Evolutionary conservation across 2,888 invertebrate species (phyloP).

Genomic region (Stomorhina lunata): DNA sequence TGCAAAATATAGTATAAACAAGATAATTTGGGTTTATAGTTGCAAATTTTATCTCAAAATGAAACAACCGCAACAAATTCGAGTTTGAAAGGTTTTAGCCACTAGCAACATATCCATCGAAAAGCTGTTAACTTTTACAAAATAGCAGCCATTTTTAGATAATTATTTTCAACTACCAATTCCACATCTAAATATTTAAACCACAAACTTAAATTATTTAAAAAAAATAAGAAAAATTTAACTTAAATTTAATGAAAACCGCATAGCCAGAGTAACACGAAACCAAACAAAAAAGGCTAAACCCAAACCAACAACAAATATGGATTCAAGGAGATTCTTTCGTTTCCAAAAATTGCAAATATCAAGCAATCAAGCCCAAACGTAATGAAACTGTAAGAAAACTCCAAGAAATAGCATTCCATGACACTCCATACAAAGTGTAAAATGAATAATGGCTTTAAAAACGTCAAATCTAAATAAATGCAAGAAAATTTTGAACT

Average conservation of each 20-base stretch:
- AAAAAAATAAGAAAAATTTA: not conserved
- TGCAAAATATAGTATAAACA: too few relatives aligned
- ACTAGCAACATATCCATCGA: not conserved
- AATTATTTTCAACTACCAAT: too few relatives aligned
- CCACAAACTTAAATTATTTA: constrained; percentile 27
- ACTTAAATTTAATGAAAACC: constrained; percentile 20
- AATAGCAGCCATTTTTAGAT: constrained; percentile 12
- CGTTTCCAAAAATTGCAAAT: not conserved
- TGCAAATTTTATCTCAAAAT: too few relatives aligned
- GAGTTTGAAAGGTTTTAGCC: not conserved
- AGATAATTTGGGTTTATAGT: too few relatives aligned
- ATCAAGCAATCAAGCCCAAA: constrained; percentile 14
- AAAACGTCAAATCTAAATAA: constrained; percentile 57
- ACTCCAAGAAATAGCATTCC: constrained; percentile 11
- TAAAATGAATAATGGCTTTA: constrained; percentile 54
- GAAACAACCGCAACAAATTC: too few relatives aligned
- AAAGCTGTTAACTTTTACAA: not conserved
- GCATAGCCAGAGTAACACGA: not conserved
- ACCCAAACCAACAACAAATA: constrained; percentile 1
- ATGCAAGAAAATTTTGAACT: constrained; percentile 34
- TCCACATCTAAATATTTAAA: constrained; percentile 10
- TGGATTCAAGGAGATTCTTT: constrained; percentile 8
- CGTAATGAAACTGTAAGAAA: not conserved
- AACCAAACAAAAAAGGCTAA: not conserved
- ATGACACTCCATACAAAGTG: constrained; percentile 20